These are phyloP conservation scores for Trachymyrmex septentrionalis DNA, from an alignment of 1,140 invertebrate species.

Conservation along the genomic window DNA sequence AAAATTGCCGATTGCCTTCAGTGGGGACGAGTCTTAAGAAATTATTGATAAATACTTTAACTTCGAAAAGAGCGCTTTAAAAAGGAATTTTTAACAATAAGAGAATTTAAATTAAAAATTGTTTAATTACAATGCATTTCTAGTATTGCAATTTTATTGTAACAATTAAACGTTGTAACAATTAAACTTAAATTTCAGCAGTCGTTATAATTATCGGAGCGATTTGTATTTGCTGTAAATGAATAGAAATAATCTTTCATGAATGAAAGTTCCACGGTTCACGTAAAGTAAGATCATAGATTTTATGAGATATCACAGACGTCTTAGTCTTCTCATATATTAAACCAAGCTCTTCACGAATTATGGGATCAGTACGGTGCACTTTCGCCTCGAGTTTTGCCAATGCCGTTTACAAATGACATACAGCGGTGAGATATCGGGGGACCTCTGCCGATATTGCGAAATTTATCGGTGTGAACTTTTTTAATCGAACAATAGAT, in stretches of 20 bases:
- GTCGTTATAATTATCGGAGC: not conserved
- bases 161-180: not conserved
- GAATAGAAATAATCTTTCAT: not conserved
- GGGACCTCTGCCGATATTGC: constrained; percentile 29
- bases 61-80: not conserved
- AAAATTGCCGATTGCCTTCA: no score
- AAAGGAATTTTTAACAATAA: not conserved
- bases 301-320: not conserved
- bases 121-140: not conserved
- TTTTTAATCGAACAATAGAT: constrained; percentile 58
- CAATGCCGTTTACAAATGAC: constrained; percentile 32
- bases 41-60: not conserved
- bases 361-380: constrained; percentile 39
- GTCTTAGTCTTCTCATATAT: constrained; percentile 31
- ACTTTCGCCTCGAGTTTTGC: constrained; percentile 36
- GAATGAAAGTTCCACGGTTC: not conserved
- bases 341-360: not conserved
- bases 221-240: not conserved
- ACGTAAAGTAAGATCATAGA: not conserved
- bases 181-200: not conserved
- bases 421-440: constrained; percentile 44
- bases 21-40: no score
- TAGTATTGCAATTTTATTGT: not conserved
- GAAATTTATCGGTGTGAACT: constrained; percentile 43
- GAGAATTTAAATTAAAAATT: not conserved